Evolutionary conservation across 2,888 invertebrate species (phyloP).

Genomic region (Resseliella maxima): DNA sequence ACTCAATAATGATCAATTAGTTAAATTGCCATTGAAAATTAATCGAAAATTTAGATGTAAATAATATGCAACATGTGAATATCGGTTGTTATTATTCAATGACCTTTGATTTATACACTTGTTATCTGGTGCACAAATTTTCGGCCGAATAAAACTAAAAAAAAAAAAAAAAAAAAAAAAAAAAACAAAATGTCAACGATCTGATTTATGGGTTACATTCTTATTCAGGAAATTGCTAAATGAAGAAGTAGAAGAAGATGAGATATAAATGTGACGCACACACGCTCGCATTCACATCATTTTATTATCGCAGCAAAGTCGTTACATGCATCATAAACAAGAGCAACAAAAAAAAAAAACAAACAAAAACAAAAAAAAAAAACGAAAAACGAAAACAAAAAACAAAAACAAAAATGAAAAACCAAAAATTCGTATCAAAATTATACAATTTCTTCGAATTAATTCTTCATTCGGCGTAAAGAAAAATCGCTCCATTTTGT

Average conservation of each 20-base stretch:
- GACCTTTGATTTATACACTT: constrained; percentile 1
- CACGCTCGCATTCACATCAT: no score
- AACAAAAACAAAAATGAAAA: background rate
- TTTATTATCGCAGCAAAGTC: background rate
- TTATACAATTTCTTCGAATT: background rate
- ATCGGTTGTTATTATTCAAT: background rate
- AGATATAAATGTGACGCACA: no score
- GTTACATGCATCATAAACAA: no score
- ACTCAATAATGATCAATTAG: constrained; percentile 30
- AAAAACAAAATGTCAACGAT: constrained; percentile 24
- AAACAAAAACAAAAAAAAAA: no score
- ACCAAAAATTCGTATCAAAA: background rate
- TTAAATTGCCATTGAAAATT: constrained; percentile 14
- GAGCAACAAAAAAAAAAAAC: no score
- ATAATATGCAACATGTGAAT: background rate
- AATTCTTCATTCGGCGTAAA: background rate
- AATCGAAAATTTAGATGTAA: background rate
- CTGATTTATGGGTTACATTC: background rate
- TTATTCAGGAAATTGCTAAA: background rate
- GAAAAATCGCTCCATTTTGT: background rate
- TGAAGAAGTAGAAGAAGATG: no score
- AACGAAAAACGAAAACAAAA: background rate
- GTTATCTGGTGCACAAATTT: background rate
- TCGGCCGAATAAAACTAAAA: no score
- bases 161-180: no score